Conservation (phyloP, 2,888 invertebrate genomes). For the Harpalus rufipes region DNA sequence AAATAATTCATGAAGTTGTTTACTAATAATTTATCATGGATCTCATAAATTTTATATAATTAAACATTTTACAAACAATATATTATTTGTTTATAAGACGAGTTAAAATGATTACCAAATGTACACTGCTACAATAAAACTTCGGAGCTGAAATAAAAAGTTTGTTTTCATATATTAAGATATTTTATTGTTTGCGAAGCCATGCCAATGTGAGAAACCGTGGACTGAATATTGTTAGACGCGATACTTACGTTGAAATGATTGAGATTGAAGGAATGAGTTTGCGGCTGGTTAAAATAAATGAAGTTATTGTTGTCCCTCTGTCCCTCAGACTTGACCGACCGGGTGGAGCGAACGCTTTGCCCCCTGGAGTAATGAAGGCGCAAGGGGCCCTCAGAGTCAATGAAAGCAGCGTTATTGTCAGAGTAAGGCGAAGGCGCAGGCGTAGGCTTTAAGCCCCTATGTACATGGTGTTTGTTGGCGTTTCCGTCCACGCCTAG, state of each 20-base stretch:
- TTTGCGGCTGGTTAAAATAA: conserved; percentile 69
- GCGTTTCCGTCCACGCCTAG: conserved; percentile 23
- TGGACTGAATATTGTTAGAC: background rate
- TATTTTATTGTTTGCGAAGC: background rate
- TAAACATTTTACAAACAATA: no score
- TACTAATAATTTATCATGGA: no score
- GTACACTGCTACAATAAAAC: no score
- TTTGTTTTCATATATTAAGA: no score
- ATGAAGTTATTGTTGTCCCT: conserved; percentile 71
- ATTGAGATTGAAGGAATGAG: conserved; percentile 62
- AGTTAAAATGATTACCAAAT: no score
- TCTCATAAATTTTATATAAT: no score
- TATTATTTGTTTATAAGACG: no score
- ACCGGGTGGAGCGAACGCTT: conserved; percentile 74
- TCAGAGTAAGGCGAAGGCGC: conserved; percentile 54
- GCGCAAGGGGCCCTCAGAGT: conserved; percentile 70
- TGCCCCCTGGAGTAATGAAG: conserved; percentile 73
- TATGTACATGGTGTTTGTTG: conserved; percentile 71
- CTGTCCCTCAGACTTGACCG: conserved; percentile 75
- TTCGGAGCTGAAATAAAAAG: no score
- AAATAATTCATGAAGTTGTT: no score
- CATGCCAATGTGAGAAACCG: background rate
- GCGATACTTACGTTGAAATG: conserved; percentile 71
- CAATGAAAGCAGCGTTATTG: conserved; percentile 62
- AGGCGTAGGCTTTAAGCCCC: conserved; percentile 61